Evolutionary conservation across 2,888 invertebrate genomes (phyloP).

Genomic region (Luperina testacea): DNA sequence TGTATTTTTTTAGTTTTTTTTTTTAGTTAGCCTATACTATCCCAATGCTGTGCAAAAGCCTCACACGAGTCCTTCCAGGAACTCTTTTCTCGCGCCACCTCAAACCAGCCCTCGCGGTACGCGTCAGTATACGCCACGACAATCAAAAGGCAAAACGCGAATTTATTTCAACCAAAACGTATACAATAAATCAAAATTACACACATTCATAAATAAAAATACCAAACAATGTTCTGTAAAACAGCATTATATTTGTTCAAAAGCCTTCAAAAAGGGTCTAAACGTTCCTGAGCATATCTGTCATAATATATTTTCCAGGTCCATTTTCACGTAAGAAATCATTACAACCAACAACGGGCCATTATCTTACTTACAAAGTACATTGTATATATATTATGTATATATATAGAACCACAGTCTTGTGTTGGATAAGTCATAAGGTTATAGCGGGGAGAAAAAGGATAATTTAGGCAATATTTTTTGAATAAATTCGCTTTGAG

Average conservation of each 20-base stretch:
- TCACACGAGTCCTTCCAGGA: not conserved
- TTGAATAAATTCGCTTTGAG: fast-evolving
- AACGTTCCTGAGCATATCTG: constrained; percentile 46
- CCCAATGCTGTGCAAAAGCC: not conserved
- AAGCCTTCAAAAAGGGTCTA: constrained; percentile 48
- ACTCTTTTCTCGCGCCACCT: not conserved
- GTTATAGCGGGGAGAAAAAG: constrained; percentile 6
- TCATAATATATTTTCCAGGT: constrained; percentile 63
- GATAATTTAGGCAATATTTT: not conserved
- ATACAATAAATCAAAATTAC: constrained; percentile 46
- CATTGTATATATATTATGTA: constrained; percentile 66
- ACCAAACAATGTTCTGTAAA: constrained; percentile 36
- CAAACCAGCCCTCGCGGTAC: not conserved
- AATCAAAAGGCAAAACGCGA: constrained; percentile 3
- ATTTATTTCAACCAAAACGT: not conserved
- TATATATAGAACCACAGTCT: constrained; percentile 37
- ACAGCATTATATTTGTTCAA: constrained; percentile 46
- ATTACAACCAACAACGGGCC: constrained; percentile 72
- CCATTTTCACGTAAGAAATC: constrained; percentile 76
- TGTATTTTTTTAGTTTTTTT: no score
- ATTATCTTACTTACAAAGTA: constrained; percentile 75
- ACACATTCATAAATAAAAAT: constrained; percentile 28
- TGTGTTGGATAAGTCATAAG: constrained; percentile 26
- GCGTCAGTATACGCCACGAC: not conserved
- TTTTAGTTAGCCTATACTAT: no score